A percentile compares a stretch with the other conserved stretches of the same genome.
These are phyloP conservation scores for Adelosebastes latens DNA, from an alignment of 2,797 vertebrate genomes.

Conservation along the genomic window DNA sequence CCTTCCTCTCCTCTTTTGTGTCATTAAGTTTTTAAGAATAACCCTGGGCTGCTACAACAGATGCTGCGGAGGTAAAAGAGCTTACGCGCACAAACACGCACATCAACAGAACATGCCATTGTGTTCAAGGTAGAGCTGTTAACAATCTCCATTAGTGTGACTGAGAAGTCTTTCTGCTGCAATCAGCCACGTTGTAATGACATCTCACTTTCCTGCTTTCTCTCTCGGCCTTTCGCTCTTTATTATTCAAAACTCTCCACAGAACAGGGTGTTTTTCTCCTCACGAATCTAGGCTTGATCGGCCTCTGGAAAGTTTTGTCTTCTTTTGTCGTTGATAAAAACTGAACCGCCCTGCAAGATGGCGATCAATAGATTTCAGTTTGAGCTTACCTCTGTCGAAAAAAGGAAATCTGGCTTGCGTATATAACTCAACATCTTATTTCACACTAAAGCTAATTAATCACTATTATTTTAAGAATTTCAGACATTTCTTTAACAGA, in stretches of 20 bases:
- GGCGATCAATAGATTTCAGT: neutral
- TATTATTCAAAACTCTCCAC: constrained; percentile 11
- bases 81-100: constrained; percentile 30
- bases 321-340: neutral
- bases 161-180: constrained; percentile 20
- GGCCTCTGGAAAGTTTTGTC: neutral
- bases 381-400: neutral
- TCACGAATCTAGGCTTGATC: neutral
- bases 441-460: constrained; percentile 15
- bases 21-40: constrained; percentile 81
- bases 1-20: constrained; percentile 61
- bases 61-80: constrained; percentile 67
- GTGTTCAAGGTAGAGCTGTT: constrained; percentile 53
- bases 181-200: constrained; percentile 25
- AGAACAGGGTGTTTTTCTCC: neutral
- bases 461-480: constrained; percentile 17
- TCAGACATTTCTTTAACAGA: constrained; percentile 29
- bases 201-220: constrained; percentile 27
- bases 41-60: constrained; percentile 75
- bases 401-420: neutral
- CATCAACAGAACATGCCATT: constrained; percentile 35
- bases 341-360: neutral
- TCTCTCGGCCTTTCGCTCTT: neutral
- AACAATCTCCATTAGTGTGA: constrained; percentile 32
- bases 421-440: neutral